Conservation (phyloP, 2,888 invertebrate species). For the Trachelus tabidus region DNA sequence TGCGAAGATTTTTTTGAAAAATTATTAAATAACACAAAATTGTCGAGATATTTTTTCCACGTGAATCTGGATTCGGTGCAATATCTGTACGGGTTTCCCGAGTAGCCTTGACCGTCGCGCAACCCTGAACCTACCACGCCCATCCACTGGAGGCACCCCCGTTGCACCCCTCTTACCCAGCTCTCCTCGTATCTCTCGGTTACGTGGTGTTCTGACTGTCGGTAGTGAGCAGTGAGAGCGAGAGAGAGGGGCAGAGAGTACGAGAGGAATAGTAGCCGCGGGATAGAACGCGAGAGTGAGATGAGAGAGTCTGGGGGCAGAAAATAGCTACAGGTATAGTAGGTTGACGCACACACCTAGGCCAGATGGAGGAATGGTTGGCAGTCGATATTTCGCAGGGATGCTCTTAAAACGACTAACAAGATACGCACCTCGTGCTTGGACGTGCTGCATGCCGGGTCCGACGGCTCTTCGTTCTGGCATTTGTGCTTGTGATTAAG, state of each 20-base stretch:
- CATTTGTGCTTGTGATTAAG: not conserved
- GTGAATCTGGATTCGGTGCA: not conserved
- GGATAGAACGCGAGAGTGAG: not conserved
- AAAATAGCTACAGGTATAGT: not conserved
- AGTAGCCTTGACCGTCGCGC: constrained; percentile 41
- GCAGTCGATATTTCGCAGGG: not conserved
- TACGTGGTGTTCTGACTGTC: not conserved
- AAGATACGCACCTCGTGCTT: not conserved
- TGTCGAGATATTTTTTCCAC: not conserved
- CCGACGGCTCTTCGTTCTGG: not conserved
- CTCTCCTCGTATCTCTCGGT: not conserved
- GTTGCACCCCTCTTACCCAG: not conserved
- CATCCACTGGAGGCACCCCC: constrained; percentile 26
- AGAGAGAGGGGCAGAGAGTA: not conserved
- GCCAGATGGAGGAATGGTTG: not conserved
- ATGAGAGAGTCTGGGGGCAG: not conserved
- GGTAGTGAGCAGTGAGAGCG: not conserved
- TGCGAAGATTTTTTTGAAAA: not conserved
- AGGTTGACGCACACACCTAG: not conserved
- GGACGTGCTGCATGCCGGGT: not conserved
- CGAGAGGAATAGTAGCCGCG: not conserved
- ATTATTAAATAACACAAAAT: not conserved
- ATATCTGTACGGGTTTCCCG: not conserved
- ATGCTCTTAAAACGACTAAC: not conserved
- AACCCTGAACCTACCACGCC: constrained; percentile 35